Percentiles rank a stretch among this genome's conserved stretches.
Conservation (phyloP, 2,888 invertebrate genomes). For the Onchidella celtica region DNA sequence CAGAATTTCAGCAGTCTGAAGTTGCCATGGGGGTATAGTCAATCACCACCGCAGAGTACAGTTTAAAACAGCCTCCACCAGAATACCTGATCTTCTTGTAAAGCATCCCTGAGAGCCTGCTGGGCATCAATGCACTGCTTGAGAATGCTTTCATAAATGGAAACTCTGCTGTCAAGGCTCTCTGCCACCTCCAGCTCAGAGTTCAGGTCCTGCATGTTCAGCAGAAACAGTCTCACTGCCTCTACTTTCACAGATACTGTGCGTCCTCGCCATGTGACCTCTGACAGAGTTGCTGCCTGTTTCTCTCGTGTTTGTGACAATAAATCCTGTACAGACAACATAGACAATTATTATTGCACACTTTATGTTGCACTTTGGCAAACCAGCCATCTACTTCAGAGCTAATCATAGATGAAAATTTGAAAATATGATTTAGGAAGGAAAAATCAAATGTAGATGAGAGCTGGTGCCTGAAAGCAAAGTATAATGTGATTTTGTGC, state of each 20-base stretch:
- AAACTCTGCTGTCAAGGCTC: constrained; percentile 85
- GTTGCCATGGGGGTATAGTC: too few species aligned
- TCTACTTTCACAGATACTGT: constrained; percentile 91
- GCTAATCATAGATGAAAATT: too few species aligned
- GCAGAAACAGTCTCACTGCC: constrained; percentile 81
- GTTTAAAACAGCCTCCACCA: not conserved
- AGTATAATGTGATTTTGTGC: too few species aligned
- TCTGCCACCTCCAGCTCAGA: constrained; percentile 75
- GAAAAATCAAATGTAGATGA: too few species aligned
- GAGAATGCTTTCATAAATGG: constrained; percentile 92
- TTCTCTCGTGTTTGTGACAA: constrained; percentile 92
- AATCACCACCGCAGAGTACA: too few species aligned
- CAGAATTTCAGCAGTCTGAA: too few species aligned
- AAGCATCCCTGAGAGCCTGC: constrained; percentile 89
- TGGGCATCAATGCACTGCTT: constrained; percentile 98
- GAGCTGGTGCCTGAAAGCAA: too few species aligned
- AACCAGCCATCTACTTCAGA: too few species aligned
- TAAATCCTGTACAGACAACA: constrained; percentile 83
- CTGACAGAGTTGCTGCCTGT: constrained; percentile 89
- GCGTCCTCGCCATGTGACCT: constrained; percentile 93
- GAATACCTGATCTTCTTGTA: constrained; percentile 81
- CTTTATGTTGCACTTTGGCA: too few species aligned
- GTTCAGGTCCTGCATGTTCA: constrained; percentile 74
- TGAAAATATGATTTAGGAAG: too few species aligned
- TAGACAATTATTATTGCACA: too few species aligned